Conservation (phyloP, 1,140 invertebrate genomes). For the Cyclina sinensis region DNA sequence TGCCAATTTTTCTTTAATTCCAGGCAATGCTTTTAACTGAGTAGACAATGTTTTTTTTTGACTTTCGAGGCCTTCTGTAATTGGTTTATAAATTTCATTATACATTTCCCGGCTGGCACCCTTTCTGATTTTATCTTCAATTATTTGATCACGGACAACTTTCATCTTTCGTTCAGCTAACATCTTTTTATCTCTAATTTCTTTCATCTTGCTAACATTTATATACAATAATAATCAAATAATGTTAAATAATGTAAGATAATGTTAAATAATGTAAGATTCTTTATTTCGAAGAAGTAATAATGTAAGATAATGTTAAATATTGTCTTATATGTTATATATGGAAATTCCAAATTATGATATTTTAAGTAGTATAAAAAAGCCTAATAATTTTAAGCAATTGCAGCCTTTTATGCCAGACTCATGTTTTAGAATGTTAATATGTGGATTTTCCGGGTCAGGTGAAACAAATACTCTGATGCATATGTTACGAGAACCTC, state of each 20-base stretch:
- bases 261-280: no score
- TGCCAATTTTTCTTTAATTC: not conserved
- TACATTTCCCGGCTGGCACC: not conserved
- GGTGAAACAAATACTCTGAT: not conserved
- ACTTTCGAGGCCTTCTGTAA: not conserved
- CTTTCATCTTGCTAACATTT: not conserved
- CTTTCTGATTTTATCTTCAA: not conserved
- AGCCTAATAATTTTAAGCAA: no score
- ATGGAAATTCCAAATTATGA: no score
- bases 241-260: no score
- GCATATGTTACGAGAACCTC: constrained; percentile 23
- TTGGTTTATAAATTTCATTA: no score
- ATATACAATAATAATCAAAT: not conserved
- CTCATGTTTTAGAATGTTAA: not conserved
- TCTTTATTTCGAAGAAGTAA: no score
- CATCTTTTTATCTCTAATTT: not conserved
- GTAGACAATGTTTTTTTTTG: not conserved
- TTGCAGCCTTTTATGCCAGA: not conserved
- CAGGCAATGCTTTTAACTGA: not conserved
- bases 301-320: no score
- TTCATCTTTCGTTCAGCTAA: not conserved
- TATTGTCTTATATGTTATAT: no score
- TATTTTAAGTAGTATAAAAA: no score
- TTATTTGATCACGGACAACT: not conserved
- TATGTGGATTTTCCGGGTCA: not conserved